Conservation (phyloP, 2,888 invertebrate genomes). For the Phengaris alcon region DNA sequence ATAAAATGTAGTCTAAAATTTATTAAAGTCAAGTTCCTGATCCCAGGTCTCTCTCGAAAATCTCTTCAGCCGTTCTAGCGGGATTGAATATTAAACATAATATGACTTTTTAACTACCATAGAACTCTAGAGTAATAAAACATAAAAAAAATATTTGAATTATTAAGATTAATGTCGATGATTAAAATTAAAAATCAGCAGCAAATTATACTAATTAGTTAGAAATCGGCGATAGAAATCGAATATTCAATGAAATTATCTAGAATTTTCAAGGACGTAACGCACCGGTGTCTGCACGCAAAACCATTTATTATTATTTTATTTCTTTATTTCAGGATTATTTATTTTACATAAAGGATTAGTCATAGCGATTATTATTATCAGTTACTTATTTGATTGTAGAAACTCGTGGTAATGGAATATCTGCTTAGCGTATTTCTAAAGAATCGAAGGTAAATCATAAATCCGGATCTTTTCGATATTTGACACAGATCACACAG, state of each 20-base stretch:
- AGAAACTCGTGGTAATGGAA: no score
- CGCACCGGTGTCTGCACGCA: not conserved
- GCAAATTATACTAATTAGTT: slow-evolving; percentile 23
- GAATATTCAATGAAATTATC: slow-evolving; percentile 22
- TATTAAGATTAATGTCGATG: not conserved
- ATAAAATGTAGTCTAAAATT: no score
- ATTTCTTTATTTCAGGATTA: not conserved
- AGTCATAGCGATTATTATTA: no score
- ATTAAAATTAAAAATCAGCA: not conserved
- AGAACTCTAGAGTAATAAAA: not conserved
- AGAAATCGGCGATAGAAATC: slow-evolving; percentile 30
- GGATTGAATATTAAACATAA: not conserved
- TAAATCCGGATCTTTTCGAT: no score
- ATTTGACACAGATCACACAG: no score
- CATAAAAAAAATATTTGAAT: not conserved
- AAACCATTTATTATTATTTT: not conserved
- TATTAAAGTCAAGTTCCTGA: no score
- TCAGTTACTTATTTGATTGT: no score
- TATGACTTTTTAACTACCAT: not conserved
- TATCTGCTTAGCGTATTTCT: no score
- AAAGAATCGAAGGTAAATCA: no score
- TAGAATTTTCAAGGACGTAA: slow-evolving; percentile 27
- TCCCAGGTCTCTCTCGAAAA: no score
- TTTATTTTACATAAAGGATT: no score
- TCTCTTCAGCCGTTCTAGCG: no score